Percentiles rank a stretch among this genome's conserved stretches.
Evolutionary conservation across 2,113 vertebrate species (phyloP).

Genomic region (Cinclus cinclus): DNA sequence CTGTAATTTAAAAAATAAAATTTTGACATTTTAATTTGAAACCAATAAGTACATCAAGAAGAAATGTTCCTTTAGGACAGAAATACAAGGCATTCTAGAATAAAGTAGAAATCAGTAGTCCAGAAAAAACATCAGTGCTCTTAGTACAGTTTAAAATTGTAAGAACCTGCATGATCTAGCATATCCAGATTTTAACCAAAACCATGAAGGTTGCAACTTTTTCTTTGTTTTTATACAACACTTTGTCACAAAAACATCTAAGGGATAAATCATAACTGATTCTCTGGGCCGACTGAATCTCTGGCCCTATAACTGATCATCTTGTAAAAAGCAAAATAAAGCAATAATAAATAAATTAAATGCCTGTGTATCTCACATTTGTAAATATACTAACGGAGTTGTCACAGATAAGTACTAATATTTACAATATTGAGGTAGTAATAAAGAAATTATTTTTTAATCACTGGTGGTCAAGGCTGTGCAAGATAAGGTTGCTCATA

Average conservation of each 20-base stretch:
- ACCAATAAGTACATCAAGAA: neutral
- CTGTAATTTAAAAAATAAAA: neutral
- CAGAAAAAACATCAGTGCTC: neutral
- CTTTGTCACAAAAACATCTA: neutral
- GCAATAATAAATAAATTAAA: neutral
- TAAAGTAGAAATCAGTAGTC: neutral
- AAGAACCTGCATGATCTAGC: neutral
- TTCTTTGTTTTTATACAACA: neutral
- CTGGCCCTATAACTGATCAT: neutral
- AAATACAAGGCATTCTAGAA: neutral
- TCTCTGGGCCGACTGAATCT: neutral
- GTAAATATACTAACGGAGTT: neutral
- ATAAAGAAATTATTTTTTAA: neutral
- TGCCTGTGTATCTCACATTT: neutral
- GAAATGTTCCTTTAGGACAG: neutral
- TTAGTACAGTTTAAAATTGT: neutral
- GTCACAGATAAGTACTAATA: neutral
- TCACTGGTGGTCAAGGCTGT: neutral
- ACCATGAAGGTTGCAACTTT: neutral
- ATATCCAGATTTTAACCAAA: neutral
- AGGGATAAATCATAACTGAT: neutral
- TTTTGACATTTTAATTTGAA: neutral
- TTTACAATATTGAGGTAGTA: neutral
- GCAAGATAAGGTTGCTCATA: neutral
- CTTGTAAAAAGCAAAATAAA: neutral